phyloP scores from a whole-genome alignment of 2,888 invertebrate species.

The Macroteleia sp. region DNA sequence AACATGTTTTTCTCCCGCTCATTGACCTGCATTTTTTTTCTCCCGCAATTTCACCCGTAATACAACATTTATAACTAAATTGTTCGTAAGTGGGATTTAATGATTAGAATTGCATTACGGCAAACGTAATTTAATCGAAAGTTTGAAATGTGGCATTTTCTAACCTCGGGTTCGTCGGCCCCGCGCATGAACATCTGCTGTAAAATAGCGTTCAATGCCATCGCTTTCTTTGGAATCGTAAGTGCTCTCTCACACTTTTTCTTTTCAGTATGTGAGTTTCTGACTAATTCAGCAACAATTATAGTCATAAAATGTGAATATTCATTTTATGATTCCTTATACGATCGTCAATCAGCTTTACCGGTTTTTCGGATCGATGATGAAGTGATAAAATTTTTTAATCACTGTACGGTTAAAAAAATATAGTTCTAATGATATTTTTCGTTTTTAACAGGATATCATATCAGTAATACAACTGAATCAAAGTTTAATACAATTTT shows the following conservation, averaged over 20 bases:
- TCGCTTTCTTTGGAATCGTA: slow-evolving; percentile 65
- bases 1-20: too few relatives aligned
- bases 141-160: slow-evolving; percentile 60
- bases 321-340: slow-evolving; percentile 8
- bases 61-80: slow-evolving; percentile 24
- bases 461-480: too few relatives aligned
- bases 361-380: too few relatives aligned
- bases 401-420: too few relatives aligned
- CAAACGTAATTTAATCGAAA: slow-evolving; percentile 62
- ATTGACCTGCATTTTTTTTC: too few relatives aligned
- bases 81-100: slow-evolving; percentile 21
- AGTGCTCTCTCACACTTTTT: slow-evolving; percentile 67
- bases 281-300: slow-evolving; percentile 32
- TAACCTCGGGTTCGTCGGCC: slow-evolving; percentile 59
- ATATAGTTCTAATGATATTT: too few relatives aligned
- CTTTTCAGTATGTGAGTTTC: slow-evolving; percentile 40
- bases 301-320: not conserved
- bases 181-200: slow-evolving; percentile 47
- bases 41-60: slow-evolving; percentile 12
- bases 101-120: slow-evolving; percentile 45
- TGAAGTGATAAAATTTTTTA: too few relatives aligned
- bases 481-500: too few relatives aligned
- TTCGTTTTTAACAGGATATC: too few relatives aligned
- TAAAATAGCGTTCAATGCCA: slow-evolving; percentile 59
- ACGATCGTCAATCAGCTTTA: too few relatives aligned